Percentiles rank a stretch among this genome's conserved stretches.
Conservation (phyloP, 2,797 vertebrate species). For the Enteromius viviparus region DNA sequence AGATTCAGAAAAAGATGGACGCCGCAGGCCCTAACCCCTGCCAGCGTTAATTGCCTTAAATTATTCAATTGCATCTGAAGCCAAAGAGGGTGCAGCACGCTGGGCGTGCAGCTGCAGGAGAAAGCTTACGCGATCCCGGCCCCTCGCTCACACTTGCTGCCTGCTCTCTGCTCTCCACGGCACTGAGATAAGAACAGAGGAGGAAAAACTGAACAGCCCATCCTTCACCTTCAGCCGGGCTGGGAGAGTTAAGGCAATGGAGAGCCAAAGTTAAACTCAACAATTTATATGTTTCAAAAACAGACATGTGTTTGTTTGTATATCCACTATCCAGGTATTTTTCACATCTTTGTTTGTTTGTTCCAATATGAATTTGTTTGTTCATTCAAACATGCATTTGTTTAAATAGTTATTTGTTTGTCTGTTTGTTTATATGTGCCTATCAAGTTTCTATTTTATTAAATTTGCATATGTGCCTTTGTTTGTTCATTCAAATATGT, state of each 20-base stretch:
- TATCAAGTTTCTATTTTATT: no score
- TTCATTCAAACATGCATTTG: neutral
- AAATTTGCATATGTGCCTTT: no score
- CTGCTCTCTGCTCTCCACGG: slow-evolving; percentile 44
- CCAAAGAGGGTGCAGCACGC: slow-evolving; percentile 42
- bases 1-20: slow-evolving; percentile 55
- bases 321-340: neutral
- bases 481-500: neutral
- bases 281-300: neutral
- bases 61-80: slow-evolving; percentile 58
- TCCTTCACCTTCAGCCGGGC: slow-evolving; percentile 15
- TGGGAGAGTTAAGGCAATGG: neutral
- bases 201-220: slow-evolving; percentile 16
- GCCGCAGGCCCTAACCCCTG: slow-evolving; percentile 55
- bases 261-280: neutral
- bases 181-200: slow-evolving; percentile 8
- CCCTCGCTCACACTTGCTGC: neutral
- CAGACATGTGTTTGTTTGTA: neutral
- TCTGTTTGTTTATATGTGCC: neutral
- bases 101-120: slow-evolving; percentile 49
- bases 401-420: neutral
- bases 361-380: neutral
- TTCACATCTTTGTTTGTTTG: neutral
- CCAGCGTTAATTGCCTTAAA: slow-evolving; percentile 71
- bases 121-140: slow-evolving; percentile 18